Percentiles rank a stretch among this genome's conserved stretches.
phyloP scores from a whole-genome alignment of 2,888 invertebrate species.

The Allophyes oxyacanthae region DNA sequence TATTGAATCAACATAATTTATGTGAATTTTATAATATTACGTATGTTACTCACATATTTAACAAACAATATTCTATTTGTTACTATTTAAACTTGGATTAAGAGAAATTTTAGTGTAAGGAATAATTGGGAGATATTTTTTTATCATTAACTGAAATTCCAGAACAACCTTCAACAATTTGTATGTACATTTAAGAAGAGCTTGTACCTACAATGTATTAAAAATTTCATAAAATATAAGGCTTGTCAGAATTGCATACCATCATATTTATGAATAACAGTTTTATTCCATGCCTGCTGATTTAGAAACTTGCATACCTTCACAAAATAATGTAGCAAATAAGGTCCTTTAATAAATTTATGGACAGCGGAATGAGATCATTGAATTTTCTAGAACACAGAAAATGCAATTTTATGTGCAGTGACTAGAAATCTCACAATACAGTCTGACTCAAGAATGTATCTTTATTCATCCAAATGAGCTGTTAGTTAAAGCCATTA shows the following conservation, averaged over 20 bases:
- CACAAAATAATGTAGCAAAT: too few relatives aligned
- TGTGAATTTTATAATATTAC: constrained; percentile 43
- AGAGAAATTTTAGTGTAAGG: constrained; percentile 59
- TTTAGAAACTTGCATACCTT: too few relatives aligned
- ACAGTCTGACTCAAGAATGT: too few relatives aligned
- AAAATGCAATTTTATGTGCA: too few relatives aligned
- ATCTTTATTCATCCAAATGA: too few relatives aligned
- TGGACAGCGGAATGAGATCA: constrained; percentile 18
- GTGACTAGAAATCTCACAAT: too few relatives aligned
- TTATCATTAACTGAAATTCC: constrained; percentile 53
- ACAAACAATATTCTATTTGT: constrained; percentile 53
- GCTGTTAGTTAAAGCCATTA: too few relatives aligned
- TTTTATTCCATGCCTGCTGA: constrained; percentile 5
- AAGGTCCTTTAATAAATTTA: too few relatives aligned
- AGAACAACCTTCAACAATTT: constrained; percentile 32
- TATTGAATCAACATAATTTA: constrained; percentile 35
- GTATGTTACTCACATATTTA: constrained; percentile 52
- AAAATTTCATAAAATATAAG: constrained; percentile 14
- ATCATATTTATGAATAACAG: constrained; percentile 16
- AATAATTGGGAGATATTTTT: constrained; percentile 60
- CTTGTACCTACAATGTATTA: constrained; percentile 33
- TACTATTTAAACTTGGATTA: constrained; percentile 55
- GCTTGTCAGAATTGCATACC: constrained; percentile 31
- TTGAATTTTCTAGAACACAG: too few relatives aligned
- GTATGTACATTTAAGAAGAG: constrained; percentile 35